Conservation (phyloP, 2,888 invertebrate genomes). For the Erebia epiphron region DNA sequence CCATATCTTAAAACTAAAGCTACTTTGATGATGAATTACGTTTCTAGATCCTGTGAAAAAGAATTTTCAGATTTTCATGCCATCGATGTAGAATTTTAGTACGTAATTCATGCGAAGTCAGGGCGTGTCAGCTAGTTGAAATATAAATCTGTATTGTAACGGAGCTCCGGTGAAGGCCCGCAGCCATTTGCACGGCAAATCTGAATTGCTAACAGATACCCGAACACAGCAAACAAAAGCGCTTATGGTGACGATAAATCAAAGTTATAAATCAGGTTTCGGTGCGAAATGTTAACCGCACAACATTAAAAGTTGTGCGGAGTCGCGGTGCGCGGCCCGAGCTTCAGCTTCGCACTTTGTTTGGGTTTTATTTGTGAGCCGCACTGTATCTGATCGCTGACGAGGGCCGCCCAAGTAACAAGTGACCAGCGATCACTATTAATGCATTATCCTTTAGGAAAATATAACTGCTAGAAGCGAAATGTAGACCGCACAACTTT, state of each 20-base stretch:
- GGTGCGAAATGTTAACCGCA: constrained; percentile 49
- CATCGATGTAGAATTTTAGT: no score
- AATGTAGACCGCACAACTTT: no score
- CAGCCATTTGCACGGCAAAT: constrained; percentile 29
- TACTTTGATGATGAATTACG: no score
- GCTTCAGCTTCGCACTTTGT: constrained; percentile 69
- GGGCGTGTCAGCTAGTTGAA: background rate
- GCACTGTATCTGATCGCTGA: constrained; percentile 54
- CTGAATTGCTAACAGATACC: constrained; percentile 37
- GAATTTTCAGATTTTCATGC: no score
- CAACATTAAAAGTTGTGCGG: constrained; percentile 56
- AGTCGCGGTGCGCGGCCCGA: constrained; percentile 41
- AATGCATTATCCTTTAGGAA: no score
- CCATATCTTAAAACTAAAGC: no score
- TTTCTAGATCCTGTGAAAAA: no score
- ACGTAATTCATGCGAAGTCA: background rate
- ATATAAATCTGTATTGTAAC: background rate
- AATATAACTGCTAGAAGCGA: no score
- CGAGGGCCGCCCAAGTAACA: constrained; percentile 33
- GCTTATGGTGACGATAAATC: constrained; percentile 51
- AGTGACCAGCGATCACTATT: background rate
- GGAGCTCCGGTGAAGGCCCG: background rate
- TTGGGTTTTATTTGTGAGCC: constrained; percentile 59
- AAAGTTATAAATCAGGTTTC: constrained; percentile 49
- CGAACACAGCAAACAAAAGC: constrained; percentile 42